phyloP scores from a whole-genome alignment of 2,797 vertebrate genomes.

The Pristis pectinata region DNA sequence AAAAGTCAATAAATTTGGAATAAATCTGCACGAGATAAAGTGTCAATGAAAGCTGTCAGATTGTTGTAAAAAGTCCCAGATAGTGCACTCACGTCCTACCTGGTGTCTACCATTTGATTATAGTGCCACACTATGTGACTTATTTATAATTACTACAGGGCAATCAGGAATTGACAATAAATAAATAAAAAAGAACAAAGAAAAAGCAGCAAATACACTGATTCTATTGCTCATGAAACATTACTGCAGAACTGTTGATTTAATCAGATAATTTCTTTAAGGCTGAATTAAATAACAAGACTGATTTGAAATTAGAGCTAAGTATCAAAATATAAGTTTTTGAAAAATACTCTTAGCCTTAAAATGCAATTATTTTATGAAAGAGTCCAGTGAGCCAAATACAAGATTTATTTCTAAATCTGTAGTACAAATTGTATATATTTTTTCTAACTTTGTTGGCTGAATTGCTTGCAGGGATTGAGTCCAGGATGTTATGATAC shows the following conservation, averaged over 20 bases:
- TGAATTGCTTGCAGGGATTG: slow-evolving; percentile 67
- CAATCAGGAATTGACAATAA: background rate
- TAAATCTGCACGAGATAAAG: background rate
- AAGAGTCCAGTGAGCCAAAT: background rate
- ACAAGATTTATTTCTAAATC: background rate
- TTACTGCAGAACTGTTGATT: background rate
- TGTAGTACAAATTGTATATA: background rate
- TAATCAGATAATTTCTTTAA: background rate
- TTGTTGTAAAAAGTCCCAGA: background rate
- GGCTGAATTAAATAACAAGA: background rate
- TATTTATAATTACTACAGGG: background rate
- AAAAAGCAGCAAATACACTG: background rate
- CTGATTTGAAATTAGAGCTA: background rate
- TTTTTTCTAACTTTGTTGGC: background rate
- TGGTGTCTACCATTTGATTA: background rate
- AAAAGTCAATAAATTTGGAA: background rate
- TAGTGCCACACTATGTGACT: background rate
- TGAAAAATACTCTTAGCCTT: background rate
- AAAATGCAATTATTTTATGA: background rate
- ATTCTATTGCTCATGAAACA: background rate
- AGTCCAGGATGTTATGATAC: slow-evolving; percentile 97
- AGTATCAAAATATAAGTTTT: background rate
- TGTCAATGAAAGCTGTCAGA: background rate
- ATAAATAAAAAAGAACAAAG: background rate
- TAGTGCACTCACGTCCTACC: background rate